phyloP scores from a whole-genome alignment of 2,113 vertebrate species.

The Mus musculus region GRCm39 chr4:102441001-102441500 shows the following conservation, averaged over 20 bases:
- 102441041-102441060: constrained; percentile 1
- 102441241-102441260: neutral
- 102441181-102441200: neutral
- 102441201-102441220: neutral
- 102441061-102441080: neutral
- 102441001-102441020: neutral
- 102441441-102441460: neutral
- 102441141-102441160: neutral
- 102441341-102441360: neutral
- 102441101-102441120: neutral
- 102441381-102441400: constrained; percentile 1
- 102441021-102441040: neutral
- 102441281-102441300: neutral
- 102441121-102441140: constrained; percentile 34
- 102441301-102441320: constrained; percentile 20
- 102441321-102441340: constrained; percentile 14
- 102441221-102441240: neutral
- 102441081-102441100: neutral
- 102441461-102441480: constrained; percentile 35
- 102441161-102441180: neutral
- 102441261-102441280: constrained; percentile 3
- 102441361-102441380: neutral
- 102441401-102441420: constrained; percentile 2
- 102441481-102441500: neutral
- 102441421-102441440: neutral